Evolutionary conservation across 2,888 invertebrate species (phyloP), one percentile per base, ranked within the genome.

Genomic region (Zygaena filipendulae): DNA sequence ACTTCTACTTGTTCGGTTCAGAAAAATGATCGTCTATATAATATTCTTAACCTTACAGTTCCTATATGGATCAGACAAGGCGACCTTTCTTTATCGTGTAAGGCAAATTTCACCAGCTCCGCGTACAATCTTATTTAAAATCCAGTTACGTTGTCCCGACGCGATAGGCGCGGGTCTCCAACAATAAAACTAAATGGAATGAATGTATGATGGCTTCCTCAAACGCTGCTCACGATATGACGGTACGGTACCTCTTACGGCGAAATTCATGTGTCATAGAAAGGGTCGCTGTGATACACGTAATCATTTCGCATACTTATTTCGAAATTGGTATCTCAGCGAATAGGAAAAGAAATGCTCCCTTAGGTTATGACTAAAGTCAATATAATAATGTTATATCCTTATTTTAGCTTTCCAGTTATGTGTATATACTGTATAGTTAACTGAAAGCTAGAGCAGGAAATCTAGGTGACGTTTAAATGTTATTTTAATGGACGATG

Each of bases 181-280:
- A 74, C 75, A 77, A 75, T 79, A 79, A 75, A 79, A 79, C 77
- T 72, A 77, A 79, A 77, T 79, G 74, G 74, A 79, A 79, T 69
- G 75, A 75, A 77, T 75, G 71, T 59, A 60, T 62, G 71, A 71
- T 66, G 64, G 66, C 63, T 66, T 69, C 66, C 68, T 67, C 62
- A 62, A 62, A 59, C 54, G 59, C 47, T 37, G 58, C 60, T 55
- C 52, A 46, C 54, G 68, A 70, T 72, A 75, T 70, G 71, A 69
- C 54, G 60, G 55, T n/a, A n/a, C n/a, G n/a, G n/a, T 56, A 44
- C 54, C 49, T 55, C 57, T 62, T 59, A 62, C 55, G 53, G 50
- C 58, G 44, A 49, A 59, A 62, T 61, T 62, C 63, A 45, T 60
- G 56, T 61, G 54, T 66, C 59, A 52, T 45, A 53, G 47, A 60